phyloP scores from a whole-genome alignment of 2,888 invertebrate species.

The Ellobium chinense region DNA sequence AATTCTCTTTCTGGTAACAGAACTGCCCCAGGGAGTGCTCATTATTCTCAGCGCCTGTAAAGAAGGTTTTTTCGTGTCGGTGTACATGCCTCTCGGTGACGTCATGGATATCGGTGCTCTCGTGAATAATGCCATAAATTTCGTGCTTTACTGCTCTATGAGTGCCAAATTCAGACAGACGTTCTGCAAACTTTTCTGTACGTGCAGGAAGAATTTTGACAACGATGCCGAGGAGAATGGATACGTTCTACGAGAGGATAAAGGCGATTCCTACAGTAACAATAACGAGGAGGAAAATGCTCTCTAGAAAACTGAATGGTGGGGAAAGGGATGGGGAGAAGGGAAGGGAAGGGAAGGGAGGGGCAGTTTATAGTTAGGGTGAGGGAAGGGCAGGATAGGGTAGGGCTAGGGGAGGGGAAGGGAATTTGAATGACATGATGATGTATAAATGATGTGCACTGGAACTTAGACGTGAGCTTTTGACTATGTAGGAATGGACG shows the following conservation, averaged over 20 bases:
- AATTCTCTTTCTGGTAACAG: conserved; percentile 91
- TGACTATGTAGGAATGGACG: no score
- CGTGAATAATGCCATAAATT: conserved; percentile 94
- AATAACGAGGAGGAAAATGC: conserved; percentile 42
- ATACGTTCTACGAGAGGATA: conserved; percentile 46
- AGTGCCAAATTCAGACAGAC: conserved; percentile 90
- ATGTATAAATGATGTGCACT: no score
- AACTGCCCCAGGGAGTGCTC: conserved; percentile 88
- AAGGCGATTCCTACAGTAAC: conserved; percentile 46
- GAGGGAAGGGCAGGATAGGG: no score
- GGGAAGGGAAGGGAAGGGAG: no score
- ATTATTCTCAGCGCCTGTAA: conserved; percentile 88
- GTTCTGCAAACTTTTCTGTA: conserved; percentile 73
- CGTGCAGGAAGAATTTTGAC: conserved; percentile 6
- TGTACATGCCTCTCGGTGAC: conserved; percentile 84
- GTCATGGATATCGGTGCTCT: conserved; percentile 94
- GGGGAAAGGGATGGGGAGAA: no score
- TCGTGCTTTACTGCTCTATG: conserved; percentile 95
- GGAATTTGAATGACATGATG: no score
- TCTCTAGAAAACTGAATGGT: not conserved
- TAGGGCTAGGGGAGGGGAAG: no score
- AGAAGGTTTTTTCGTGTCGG: conserved; percentile 83
- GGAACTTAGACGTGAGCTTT: no score
- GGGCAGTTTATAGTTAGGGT: no score
- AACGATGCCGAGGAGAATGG: conserved; percentile 39